phyloP scores from a whole-genome alignment of 2,888 invertebrate genomes.

The Glaucopsyche alexis region DNA sequence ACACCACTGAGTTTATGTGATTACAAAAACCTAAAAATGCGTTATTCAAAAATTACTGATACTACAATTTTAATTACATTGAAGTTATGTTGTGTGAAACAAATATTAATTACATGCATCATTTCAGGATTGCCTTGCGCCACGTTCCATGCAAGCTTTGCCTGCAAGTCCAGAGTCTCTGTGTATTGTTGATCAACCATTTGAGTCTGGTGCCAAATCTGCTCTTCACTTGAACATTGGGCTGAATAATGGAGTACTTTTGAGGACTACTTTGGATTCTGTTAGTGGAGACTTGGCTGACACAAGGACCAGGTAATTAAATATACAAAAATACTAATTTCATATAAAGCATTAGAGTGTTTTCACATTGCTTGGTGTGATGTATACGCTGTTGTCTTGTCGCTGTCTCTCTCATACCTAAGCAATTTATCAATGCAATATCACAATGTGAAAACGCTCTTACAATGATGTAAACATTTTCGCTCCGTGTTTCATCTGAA shows the following conservation, averaged over 20 bases:
- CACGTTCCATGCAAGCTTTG: constrained; percentile 97
- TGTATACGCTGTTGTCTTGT: too few relatives aligned
- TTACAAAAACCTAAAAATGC: constrained; percentile 75
- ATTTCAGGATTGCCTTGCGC: constrained; percentile 92
- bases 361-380: too few relatives aligned
- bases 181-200: constrained; percentile 93
- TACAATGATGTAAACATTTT: constrained; percentile 67
- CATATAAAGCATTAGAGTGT: too few relatives aligned
- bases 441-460: too few relatives aligned
- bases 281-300: constrained; percentile 98
- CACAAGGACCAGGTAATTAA: constrained; percentile 89
- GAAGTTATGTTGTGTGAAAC: not conserved
- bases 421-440: too few relatives aligned
- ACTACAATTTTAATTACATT: not conserved
- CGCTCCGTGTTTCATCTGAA: constrained; percentile 83
- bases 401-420: too few relatives aligned
- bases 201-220: constrained; percentile 84
- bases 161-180: constrained; percentile 98
- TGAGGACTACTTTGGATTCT: constrained; percentile 96
- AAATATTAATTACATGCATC: constrained; percentile 17
- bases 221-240: constrained; percentile 97
- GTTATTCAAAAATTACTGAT: constrained; percentile 73
- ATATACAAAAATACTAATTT: not conserved
- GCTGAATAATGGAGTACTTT: constrained; percentile 95
- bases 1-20: constrained; percentile 76